Conservation (phyloP, 2,797 vertebrate genomes). For the Prionace glauca region DNA sequence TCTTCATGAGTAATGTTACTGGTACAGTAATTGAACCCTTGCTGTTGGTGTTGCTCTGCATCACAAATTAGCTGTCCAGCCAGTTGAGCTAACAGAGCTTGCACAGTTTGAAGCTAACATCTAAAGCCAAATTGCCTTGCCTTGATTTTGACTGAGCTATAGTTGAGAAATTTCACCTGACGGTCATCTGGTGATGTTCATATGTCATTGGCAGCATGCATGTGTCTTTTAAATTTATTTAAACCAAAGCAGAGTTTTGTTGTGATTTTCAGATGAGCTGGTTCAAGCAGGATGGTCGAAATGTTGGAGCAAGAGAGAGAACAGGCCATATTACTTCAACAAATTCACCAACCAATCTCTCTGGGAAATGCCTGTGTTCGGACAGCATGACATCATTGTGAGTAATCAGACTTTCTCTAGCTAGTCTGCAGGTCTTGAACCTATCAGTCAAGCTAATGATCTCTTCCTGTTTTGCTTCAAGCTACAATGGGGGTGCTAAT, state of each 20-base stretch:
- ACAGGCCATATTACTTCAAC: constrained; percentile 92
- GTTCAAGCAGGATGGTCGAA: constrained; percentile 95
- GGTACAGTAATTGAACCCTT: too few species aligned
- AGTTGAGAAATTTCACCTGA: not conserved
- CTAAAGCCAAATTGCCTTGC: not conserved
- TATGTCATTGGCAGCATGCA: not conserved
- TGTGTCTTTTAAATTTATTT: not conserved
- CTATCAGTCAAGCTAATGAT: not conserved
- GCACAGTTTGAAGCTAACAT: not conserved
- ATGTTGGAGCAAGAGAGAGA: constrained; percentile 96
- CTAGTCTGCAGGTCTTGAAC: not conserved
- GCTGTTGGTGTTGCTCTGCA: too few species aligned
- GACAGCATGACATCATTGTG: constrained; percentile 92
- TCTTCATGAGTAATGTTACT: too few species aligned
- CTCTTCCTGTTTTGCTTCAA: not conserved
- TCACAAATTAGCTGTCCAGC: too few species aligned
- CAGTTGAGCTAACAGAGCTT: too few species aligned
- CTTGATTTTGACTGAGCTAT: not conserved
- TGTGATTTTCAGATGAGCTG: constrained; percentile 73
- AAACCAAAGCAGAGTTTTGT: not conserved
- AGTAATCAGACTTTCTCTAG: constrained; percentile 53
- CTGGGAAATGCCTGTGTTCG: constrained; percentile 93
- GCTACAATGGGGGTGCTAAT: not conserved
- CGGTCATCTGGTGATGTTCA: not conserved
- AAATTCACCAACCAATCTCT: constrained; percentile 96